Percentiles rank a stretch among this genome's conserved stretches.
Evolutionary conservation across 2,888 invertebrate genomes (phyloP).

Genomic region (Himalopsyche anomala): DNA sequence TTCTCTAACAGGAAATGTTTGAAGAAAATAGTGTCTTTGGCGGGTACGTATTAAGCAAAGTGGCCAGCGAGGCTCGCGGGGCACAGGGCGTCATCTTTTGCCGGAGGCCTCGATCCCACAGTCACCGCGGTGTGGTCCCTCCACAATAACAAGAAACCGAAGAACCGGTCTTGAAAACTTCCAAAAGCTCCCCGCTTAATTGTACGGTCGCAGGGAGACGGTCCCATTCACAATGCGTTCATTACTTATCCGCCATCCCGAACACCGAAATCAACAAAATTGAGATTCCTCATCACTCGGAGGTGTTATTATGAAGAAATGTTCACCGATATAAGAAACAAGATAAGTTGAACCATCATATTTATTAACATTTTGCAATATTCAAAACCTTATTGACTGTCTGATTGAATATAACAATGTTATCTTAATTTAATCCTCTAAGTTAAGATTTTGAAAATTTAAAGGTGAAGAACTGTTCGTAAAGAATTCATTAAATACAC

Average conservation of each 20-base stretch:
- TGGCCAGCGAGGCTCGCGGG: neutral
- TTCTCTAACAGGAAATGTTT: neutral
- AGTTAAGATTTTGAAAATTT: too few species aligned
- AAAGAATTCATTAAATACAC: too few species aligned
- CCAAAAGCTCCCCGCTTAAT: slow-evolving; percentile 41
- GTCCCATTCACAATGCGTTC: slow-evolving; percentile 23
- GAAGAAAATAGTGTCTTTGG: neutral
- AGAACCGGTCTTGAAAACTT: slow-evolving; percentile 16
- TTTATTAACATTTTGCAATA: too few species aligned
- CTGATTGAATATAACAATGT: too few species aligned
- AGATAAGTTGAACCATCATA: neutral
- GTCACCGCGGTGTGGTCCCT: slow-evolving; percentile 37
- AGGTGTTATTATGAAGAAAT: slow-evolving; percentile 37
- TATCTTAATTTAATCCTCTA: too few species aligned
- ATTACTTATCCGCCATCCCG: slow-evolving; percentile 22
- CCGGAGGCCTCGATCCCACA: slow-evolving; percentile 21
- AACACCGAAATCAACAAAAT: slow-evolving; percentile 23
- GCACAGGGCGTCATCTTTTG: slow-evolving; percentile 37
- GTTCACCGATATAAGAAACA: neutral
- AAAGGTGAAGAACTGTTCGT: too few species aligned
- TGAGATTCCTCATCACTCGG: slow-evolving; percentile 18
- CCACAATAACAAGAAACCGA: slow-evolving; percentile 2
- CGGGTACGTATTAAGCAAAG: neutral
- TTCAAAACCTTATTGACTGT: too few species aligned
- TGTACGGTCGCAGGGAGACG: neutral